These are phyloP conservation scores for Leptinotarsa rubiginosa DNA, from an alignment of 2,888 invertebrate species.

Conservation along the genomic window DNA sequence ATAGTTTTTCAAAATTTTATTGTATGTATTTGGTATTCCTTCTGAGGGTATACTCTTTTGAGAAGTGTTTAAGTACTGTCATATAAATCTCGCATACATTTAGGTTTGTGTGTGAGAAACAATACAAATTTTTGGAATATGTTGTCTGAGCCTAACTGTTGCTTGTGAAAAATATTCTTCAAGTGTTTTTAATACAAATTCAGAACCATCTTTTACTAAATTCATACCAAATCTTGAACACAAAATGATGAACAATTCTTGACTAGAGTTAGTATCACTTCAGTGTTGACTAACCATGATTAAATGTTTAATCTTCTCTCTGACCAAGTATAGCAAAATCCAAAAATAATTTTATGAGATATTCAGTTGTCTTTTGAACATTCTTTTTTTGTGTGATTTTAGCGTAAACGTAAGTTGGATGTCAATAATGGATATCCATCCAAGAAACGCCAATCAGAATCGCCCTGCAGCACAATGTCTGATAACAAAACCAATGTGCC, in stretches of 20 bases:
- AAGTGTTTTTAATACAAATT: no score
- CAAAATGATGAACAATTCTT: conserved; percentile 43
- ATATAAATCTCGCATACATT: no score
- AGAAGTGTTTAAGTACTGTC: no score
- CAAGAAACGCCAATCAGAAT: conserved; percentile 64
- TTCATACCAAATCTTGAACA: no score
- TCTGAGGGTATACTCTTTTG: no score
- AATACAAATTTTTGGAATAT: no score
- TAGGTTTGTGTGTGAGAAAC: no score
- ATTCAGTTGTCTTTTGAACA: neutral
- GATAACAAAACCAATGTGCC: conserved; percentile 28
- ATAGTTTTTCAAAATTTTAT: no score
- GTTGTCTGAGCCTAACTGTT: no score
- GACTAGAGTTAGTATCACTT: conserved; percentile 54
- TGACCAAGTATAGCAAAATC: conserved; percentile 49
- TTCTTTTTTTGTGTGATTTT: conserved; percentile 48
- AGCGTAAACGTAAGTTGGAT: conserved; percentile 68
- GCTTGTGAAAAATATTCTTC: no score
- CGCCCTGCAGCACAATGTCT: conserved; percentile 35
- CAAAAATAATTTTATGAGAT: conserved; percentile 3
- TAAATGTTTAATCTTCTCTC: conserved; percentile 65
- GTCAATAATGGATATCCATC: conserved; percentile 67
- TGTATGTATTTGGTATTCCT: no score
- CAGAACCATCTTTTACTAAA: no score
- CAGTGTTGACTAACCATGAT: conserved; percentile 56